Evolutionary conservation across 1,140 invertebrate genomes (phyloP).

Genomic region (Drosophila virilis): DNA sequence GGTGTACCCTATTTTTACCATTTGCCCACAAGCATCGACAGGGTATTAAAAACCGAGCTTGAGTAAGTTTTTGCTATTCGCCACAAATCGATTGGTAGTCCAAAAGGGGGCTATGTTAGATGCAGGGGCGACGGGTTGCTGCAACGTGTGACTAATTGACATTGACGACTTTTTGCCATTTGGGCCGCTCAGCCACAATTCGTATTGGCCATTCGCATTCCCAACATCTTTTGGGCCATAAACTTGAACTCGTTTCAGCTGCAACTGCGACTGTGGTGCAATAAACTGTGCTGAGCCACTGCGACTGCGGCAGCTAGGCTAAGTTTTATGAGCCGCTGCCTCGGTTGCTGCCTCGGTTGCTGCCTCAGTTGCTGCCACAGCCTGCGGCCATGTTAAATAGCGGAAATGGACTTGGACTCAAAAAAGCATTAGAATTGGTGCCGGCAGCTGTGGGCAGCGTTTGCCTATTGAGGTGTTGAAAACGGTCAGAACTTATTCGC

Average conservation of each 20-base stretch:
- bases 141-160: conserved; percentile 66
- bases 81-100: conserved; percentile 37
- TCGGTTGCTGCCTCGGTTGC: conserved; percentile 1
- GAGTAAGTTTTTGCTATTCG: conserved; percentile 31
- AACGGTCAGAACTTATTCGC: conserved; percentile 36
- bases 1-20: background rate
- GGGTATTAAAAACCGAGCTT: background rate
- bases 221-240: conserved; percentile 60
- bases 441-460: conserved; percentile 9
- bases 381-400: conserved; percentile 67
- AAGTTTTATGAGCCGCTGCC: conserved; percentile 19
- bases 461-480: conserved; percentile 69
- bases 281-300: conserved; percentile 35
- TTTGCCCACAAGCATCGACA: background rate
- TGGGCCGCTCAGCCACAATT: conserved; percentile 23
- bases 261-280: conserved; percentile 12
- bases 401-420: conserved; percentile 72
- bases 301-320: conserved; percentile 5
- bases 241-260: conserved; percentile 77
- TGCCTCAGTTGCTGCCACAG: conserved; percentile 8
- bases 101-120: background rate
- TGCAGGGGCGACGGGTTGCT: conserved; percentile 19
- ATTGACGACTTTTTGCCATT: conserved; percentile 66
- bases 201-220: conserved; percentile 11
- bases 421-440: conserved; percentile 49